Conservation (phyloP, 2,113 vertebrate species). For the Rousettus leschenaultii region DNA sequence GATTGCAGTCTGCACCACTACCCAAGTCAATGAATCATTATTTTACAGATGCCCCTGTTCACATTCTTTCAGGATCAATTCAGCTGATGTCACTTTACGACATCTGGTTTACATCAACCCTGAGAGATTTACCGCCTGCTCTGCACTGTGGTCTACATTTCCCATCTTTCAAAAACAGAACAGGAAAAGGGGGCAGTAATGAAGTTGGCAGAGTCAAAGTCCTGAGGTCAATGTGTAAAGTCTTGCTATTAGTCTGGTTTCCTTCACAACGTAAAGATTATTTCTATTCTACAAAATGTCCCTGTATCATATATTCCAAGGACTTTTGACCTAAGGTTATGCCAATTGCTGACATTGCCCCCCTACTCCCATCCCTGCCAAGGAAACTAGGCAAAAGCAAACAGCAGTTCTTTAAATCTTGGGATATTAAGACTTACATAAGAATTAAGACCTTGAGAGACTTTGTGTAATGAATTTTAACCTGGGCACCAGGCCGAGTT, state of each 20-base stretch:
- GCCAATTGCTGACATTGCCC: constrained; percentile 19
- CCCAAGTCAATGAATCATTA: constrained; percentile 13
- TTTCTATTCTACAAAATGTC: constrained; percentile 51
- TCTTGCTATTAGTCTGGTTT: neutral
- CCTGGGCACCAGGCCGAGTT: neutral
- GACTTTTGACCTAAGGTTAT: constrained; percentile 61
- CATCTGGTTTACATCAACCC: neutral
- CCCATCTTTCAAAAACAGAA: neutral
- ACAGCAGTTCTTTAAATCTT: neutral
- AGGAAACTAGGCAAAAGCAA: constrained; percentile 44
- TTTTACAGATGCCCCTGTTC: constrained; percentile 33
- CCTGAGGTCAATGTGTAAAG: constrained; percentile 48
- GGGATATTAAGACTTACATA: neutral
- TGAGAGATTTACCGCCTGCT: constrained; percentile 11
- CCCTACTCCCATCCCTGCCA: neutral
- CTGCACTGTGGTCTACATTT: neutral
- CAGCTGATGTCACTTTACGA: neutral
- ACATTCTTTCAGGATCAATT: constrained; percentile 36
- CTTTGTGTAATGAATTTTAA: constrained; percentile 52
- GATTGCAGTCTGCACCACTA: neutral
- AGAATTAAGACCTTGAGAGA: neutral
- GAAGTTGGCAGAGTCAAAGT: neutral
- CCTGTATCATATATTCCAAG: neutral
- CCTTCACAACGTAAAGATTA: constrained; percentile 43
- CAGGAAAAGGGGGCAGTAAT: neutral